Conservation (phyloP, 2,797 vertebrate genomes). For the Atherinosoma microstoma region DNA sequence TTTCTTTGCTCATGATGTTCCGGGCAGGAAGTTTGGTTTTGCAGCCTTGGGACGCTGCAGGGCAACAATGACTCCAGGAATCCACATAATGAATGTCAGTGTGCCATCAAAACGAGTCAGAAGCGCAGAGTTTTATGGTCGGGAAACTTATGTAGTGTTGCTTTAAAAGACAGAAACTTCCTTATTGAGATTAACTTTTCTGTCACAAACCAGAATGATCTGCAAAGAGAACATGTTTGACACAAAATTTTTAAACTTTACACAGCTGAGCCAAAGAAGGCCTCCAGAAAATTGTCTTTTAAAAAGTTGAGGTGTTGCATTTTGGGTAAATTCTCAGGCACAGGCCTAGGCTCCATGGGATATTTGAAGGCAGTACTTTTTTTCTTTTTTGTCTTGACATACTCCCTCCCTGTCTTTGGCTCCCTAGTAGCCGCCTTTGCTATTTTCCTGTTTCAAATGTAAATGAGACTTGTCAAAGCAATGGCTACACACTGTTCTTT, state of each 20-base stretch:
- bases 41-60: neutral
- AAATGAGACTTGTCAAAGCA: slow-evolving; percentile 67
- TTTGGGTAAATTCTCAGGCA: slow-evolving; percentile 47
- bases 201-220: neutral
- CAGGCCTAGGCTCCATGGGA: slow-evolving; percentile 20
- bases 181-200: neutral
- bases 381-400: slow-evolving; percentile 37
- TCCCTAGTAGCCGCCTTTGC: slow-evolving; percentile 58
- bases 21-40: neutral
- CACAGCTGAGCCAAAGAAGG: slow-evolving; percentile 34
- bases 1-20: no score
- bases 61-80: no score
- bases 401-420: slow-evolving; percentile 33
- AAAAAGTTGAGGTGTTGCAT: slow-evolving; percentile 43
- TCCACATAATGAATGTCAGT: no score
- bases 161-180: neutral
- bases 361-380: slow-evolving; percentile 29
- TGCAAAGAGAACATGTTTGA: neutral
- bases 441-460: slow-evolving; percentile 74
- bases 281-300: slow-evolving; percentile 25
- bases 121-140: no score
- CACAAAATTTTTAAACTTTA: neutral
- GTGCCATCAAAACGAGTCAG: no score
- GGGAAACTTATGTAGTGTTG: no score
- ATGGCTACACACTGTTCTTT: slow-evolving; percentile 30